Evolutionary conservation across 2,888 invertebrate species (phyloP).

Genomic region (Arenicola marina): DNA sequence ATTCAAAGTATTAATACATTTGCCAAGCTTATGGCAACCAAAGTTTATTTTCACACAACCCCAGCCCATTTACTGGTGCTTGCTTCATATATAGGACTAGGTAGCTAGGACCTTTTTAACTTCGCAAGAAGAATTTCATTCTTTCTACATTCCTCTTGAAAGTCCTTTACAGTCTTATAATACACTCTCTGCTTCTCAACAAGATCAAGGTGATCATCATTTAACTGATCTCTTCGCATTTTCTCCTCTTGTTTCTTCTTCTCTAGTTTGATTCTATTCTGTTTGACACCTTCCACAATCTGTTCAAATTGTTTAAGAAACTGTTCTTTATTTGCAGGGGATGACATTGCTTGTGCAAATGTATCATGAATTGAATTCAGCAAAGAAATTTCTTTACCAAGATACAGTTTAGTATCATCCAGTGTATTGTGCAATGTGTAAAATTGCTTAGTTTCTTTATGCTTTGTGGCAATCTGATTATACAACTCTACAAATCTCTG

Average conservation of each 20-base stretch:
- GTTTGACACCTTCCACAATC: conserved; percentile 87
- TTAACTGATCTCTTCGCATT: conserved; percentile 71
- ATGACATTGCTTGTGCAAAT: conserved; percentile 74
- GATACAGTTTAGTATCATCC: conserved; percentile 89
- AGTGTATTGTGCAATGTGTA: conserved; percentile 94
- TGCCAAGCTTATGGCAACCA: no score
- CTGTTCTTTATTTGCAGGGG: conserved; percentile 79
- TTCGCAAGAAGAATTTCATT: neutral
- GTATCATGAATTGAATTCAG: conserved; percentile 62
- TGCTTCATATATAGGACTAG: no score
- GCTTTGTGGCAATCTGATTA: conserved; percentile 90
- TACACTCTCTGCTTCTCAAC: conserved; percentile 77
- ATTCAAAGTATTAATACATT: no score
- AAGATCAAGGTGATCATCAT: conserved; percentile 64
- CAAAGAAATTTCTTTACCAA: conserved; percentile 81
- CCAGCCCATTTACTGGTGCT: no score
- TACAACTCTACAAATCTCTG: conserved; percentile 93
- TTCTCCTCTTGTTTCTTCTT: conserved; percentile 71
- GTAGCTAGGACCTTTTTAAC: no score
- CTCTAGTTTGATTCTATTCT: conserved; percentile 80
- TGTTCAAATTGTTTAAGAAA: conserved; percentile 88
- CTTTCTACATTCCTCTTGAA: conserved; percentile 66
- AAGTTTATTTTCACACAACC: no score
- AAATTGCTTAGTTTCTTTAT: conserved; percentile 96
- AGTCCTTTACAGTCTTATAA: conserved; percentile 75